Evolutionary conservation across 2,888 invertebrate species (phyloP).

Genomic region (Tillus elongatus): DNA sequence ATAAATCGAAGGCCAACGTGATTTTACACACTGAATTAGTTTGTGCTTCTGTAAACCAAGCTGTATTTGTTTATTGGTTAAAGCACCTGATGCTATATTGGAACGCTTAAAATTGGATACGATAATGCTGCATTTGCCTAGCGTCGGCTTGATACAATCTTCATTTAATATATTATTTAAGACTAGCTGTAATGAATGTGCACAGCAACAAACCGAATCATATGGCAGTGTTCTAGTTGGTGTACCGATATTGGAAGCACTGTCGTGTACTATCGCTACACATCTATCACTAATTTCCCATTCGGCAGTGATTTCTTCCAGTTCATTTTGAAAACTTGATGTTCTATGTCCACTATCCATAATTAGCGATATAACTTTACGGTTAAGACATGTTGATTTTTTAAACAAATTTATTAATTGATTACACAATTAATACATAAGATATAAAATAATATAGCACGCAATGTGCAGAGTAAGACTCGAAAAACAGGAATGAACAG

Average conservation of each 20-base stretch:
- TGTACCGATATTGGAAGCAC: constrained; percentile 24
- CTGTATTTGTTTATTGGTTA: too few relatives aligned
- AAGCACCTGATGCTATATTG: neutral
- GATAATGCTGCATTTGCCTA: neutral
- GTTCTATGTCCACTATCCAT: constrained; percentile 21
- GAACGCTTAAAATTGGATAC: constrained; percentile 5
- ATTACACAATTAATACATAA: too few relatives aligned
- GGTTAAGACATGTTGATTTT: too few relatives aligned
- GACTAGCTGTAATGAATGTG: neutral
- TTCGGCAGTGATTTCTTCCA: constrained; percentile 18
- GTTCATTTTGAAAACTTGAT: constrained; percentile 19
- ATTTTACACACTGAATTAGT: neutral
- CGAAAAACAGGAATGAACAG: too few relatives aligned
- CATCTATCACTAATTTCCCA: constrained; percentile 21
- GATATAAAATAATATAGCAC: too few relatives aligned
- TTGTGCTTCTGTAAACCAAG: neutral
- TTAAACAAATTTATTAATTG: too few relatives aligned
- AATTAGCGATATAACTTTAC: too few relatives aligned
- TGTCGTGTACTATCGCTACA: constrained; percentile 22
- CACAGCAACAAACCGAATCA: constrained; percentile 12
- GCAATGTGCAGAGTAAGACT: too few relatives aligned
- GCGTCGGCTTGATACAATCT: neutral
- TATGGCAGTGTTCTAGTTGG: constrained; percentile 15
- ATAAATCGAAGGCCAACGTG: constrained; percentile 4
- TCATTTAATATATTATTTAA: neutral